These are phyloP conservation scores for Danio tinwini DNA, from an alignment of 2,797 vertebrate species.

Conservation along the genomic window DNA sequence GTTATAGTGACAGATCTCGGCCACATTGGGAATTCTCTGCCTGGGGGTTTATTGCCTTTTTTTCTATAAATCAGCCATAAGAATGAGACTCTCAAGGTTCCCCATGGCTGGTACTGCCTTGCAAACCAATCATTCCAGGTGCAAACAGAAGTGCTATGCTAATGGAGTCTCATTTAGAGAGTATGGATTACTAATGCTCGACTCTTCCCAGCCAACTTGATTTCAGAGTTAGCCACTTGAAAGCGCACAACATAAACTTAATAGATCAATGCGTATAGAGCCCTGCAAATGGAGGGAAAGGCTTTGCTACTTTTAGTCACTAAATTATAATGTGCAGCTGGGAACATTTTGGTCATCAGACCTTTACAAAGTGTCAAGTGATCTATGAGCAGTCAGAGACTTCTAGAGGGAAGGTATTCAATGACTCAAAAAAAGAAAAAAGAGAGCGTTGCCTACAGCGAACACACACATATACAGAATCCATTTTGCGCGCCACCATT, in stretches of 20 bases:
- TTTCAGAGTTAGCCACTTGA: constrained; percentile 70
- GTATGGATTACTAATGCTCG: constrained; percentile 77
- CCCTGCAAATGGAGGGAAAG: constrained; percentile 61
- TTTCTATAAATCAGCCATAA: constrained; percentile 34
- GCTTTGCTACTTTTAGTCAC: constrained; percentile 59
- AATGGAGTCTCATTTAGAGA: constrained; percentile 74
- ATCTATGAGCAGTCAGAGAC: constrained; percentile 60
- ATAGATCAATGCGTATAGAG: constrained; percentile 70
- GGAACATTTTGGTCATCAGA: constrained; percentile 63
- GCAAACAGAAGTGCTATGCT: constrained; percentile 69
- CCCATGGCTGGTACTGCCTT: constrained; percentile 24
- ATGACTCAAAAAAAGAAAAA: constrained; percentile 34
- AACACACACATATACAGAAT: constrained; percentile 53
- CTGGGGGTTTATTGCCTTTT: constrained; percentile 30
- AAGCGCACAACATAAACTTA: constrained; percentile 72
- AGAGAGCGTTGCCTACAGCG: constrained; percentile 39
- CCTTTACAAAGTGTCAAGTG: constrained; percentile 61
- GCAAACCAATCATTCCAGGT: constrained; percentile 56
- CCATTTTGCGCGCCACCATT: constrained; percentile 56
- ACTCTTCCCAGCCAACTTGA: constrained; percentile 68
- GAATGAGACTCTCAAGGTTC: constrained; percentile 20
- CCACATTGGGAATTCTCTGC: constrained; percentile 24
- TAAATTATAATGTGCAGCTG: constrained; percentile 61
- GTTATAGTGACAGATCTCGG: constrained; percentile 21
- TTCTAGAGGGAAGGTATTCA: constrained; percentile 58